Conservation (phyloP, 2,797 vertebrate species). For the Poecilia wingei region DNA sequence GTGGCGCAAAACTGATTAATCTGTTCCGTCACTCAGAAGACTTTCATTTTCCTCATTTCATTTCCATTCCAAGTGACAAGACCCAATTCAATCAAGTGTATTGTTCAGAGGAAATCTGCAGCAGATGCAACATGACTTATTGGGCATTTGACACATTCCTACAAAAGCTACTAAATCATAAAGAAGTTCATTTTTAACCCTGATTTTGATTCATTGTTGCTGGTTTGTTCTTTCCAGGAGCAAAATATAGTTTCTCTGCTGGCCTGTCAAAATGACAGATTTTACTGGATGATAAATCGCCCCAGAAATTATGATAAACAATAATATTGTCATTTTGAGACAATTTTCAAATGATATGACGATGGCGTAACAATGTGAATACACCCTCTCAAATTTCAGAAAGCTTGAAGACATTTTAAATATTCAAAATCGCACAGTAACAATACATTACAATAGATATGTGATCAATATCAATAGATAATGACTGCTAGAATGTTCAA, state of each 20-base stretch:
- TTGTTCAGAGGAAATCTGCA: background rate
- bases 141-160: background rate
- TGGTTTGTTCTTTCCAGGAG: background rate
- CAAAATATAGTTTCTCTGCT: background rate
- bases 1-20: conserved; percentile 1
- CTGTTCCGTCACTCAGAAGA: background rate
- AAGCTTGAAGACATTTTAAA: no score
- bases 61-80: background rate
- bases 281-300: no score
- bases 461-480: no score
- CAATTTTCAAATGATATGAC: no score
- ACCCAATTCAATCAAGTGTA: background rate
- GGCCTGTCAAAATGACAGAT: no score
- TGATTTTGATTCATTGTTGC: background rate
- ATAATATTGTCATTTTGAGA: no score
- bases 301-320: no score
- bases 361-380: no score
- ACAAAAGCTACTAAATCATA: background rate
- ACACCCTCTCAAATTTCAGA: no score
- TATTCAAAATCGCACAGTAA: no score
- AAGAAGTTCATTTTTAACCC: background rate
- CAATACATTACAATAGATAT: no score
- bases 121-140: background rate
- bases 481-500: no score
- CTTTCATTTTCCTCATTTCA: background rate